Base-by-base conservation (phyloP, 2,113 vertebrate genomes). In the Epinephelus moara region DNA sequence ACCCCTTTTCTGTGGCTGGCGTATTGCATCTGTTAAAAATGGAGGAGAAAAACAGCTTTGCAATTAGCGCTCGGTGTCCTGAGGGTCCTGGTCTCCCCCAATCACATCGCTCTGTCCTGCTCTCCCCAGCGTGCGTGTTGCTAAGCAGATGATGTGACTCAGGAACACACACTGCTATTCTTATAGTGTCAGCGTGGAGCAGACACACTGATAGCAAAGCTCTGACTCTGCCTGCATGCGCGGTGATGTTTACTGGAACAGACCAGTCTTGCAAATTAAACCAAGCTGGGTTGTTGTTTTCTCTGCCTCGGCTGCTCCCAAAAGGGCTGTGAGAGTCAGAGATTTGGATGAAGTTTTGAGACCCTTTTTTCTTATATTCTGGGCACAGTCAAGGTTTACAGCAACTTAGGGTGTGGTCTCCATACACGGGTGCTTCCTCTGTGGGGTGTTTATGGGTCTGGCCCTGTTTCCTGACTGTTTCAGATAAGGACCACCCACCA, bases 121-220 rank as follows among this genome's bases (percentile, higher is more conserved):
- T 89, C 85, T 89, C 87, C 79, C 89, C 71, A 40, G 81, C 64
- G 75, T 84, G 85, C 67, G 70, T 91, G 94, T 95, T 94, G 93
- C 94, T 91, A 94, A 95, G 94, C 94, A 93, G 92, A 94, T 78
- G 89, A 91, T 88, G 88, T 94, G 94, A 93, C 90, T 93, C 89
- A 91, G 89, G 89, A 89, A 82, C 87, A 91, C 90, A 87, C 81
- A 75, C 83, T 40, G 86, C 84, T 83, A 81, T 78, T 80, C 84
- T 87, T 85, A 79, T n/a, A 53, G 80, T 47, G 87, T 88, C 82
- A 71, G 78, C 47, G 60, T 63, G 67, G 80, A 80, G 86, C 86
- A 85, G 82, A 88, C 87, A 62, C 71, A 70, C 67, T 56, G 80
- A 90, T 82, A 75, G 82, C 82, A 78, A 14, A 7, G 82, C 85